Conservation (phyloP, 2,113 vertebrate species). For the Megaleporinus macrocephalus region DNA sequence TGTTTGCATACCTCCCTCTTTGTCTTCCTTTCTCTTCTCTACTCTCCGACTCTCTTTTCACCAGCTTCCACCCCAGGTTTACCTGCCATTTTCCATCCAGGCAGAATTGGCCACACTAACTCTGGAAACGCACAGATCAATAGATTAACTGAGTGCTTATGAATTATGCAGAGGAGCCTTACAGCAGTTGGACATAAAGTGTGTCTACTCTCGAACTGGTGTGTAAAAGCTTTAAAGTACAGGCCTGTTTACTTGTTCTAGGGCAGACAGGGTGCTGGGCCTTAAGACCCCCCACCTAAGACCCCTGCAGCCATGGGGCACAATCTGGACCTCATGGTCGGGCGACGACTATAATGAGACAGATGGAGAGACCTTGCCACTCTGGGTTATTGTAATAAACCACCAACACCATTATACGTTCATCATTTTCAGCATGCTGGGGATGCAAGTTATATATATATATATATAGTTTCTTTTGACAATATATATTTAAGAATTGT, state of each 20-base stretch:
- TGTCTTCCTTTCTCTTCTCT: slow-evolving; percentile 41
- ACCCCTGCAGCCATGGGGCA: slow-evolving; percentile 21
- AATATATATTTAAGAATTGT: neutral
- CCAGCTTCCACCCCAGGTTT: slow-evolving; percentile 48
- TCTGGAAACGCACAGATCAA: slow-evolving; percentile 74
- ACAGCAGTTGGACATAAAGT: slow-evolving; percentile 81
- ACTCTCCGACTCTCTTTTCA: slow-evolving; percentile 11
- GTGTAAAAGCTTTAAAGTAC: slow-evolving; percentile 81
- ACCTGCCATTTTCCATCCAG: slow-evolving; percentile 52
- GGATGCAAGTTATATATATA: neutral
- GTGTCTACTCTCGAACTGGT: slow-evolving; percentile 74
- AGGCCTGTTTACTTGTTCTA: slow-evolving; percentile 76
- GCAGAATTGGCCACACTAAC: slow-evolving; percentile 47
- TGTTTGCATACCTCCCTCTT: slow-evolving; percentile 2
- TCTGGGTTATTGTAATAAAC: no score
- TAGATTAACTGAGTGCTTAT: slow-evolving; percentile 86
- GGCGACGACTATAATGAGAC: slow-evolving; percentile 1
- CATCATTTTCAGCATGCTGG: neutral
- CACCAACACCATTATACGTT: no score
- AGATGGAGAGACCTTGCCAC: neutral
- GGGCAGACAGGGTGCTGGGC: slow-evolving; percentile 38
- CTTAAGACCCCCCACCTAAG: slow-evolving; percentile 34
- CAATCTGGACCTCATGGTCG: slow-evolving; percentile 10
- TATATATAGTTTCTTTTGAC: neutral
- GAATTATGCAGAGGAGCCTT: slow-evolving; percentile 81